Evolutionary conservation across 1,140 invertebrate genomes (phyloP), one percentile per base, ranked within the genome.

Genomic region (Drosophila busckii): DNA sequence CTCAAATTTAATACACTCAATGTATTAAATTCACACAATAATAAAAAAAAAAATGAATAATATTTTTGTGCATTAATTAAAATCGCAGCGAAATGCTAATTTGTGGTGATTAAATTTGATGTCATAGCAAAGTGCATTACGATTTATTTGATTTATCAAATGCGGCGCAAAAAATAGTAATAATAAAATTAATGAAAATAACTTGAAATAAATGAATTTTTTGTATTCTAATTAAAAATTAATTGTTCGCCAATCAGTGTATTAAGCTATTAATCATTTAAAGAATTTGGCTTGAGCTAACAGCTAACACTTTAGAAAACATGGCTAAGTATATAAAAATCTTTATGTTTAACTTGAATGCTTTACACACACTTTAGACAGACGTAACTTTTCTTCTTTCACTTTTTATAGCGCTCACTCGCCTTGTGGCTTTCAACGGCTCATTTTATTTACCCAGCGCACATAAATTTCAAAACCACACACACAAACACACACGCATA

Each of bases 381-480:
- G 9, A n/a, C n/a, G n/a, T n/a, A n/a, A n/a, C n/a, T n/a, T n/a
- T n/a, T n/a, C 15, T 45, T n/a, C 22, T 41, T 45, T 48, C 28
- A 50, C 37, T 66, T 76, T 76, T 76, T 78, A 76, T 76, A 80
- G 71, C 67, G 55, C 15, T 20, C 19, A 22, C 32, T 54, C 71
- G 62, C 55, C 50, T 76, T 80, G 73, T 40, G 71, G 71, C 73
- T 80, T 76, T 70, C 67, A 52, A 38, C 52, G 67, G 35, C 68
- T 53, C 58, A 68, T 64, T 78, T 60, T 78, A 73, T 78, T 80
- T 56, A 65, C 76, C 52, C 59, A 62, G 25, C 26, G 68, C 53
- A 78, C 68, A 78, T 78, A 80, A 78, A 78, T 78, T 82, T 68
- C 8, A 58, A 65, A 64, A 73, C 63, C 69, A 40, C 42, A 55